These are phyloP conservation scores for Phylloscopus trochilus DNA, from an alignment of 2,113 vertebrate species.

Conservation along the genomic window DNA sequence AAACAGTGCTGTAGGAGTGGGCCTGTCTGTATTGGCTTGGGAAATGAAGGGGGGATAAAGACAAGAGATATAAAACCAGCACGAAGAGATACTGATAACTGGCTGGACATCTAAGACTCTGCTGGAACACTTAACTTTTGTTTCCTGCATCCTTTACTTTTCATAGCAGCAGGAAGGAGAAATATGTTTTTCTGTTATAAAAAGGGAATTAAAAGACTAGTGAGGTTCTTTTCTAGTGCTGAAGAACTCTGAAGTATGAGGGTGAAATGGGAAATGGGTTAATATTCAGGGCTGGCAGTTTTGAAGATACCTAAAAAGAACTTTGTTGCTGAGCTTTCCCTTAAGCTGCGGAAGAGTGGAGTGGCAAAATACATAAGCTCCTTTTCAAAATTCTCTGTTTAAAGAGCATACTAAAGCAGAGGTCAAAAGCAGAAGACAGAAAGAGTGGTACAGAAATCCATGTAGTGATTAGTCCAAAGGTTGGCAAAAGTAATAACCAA, in stretches of 20 bases:
- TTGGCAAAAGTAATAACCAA: not conserved
- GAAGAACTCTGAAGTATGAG: not conserved
- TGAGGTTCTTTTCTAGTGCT: not conserved
- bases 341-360: not conserved
- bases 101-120: not conserved
- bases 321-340: not conserved
- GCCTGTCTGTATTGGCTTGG: not conserved
- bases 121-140: not conserved
- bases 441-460: not conserved
- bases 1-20: not conserved
- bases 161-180: not conserved
- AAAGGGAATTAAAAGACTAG: not conserved
- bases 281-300: not conserved
- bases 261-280: not conserved
- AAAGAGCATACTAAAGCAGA: not conserved
- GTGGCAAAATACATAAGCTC: not conserved
- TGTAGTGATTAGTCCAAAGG: not conserved
- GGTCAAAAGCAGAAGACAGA: not conserved
- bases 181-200: not conserved
- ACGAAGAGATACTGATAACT: not conserved
- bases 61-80: not conserved
- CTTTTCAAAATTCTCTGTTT: conserved; percentile 1
- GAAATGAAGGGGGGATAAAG: not conserved
- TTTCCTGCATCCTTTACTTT: not conserved
- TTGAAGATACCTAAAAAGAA: not conserved